These are phyloP conservation scores for Arge pagana DNA, from an alignment of 2,888 invertebrate genomes.

Conservation along the genomic window DNA sequence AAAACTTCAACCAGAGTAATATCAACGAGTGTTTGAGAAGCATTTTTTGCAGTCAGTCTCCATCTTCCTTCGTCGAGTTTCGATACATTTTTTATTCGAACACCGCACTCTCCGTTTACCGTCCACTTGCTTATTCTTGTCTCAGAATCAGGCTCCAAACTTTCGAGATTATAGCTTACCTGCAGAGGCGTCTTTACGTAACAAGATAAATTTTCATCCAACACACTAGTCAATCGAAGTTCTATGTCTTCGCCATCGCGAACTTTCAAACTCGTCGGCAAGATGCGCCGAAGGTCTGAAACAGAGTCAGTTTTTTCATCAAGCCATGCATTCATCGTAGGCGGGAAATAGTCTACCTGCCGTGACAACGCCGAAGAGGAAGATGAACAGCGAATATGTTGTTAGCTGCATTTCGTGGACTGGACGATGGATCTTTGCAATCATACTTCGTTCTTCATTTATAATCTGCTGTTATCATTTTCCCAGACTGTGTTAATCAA, in stretches of 20 bases:
- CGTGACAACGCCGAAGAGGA: too few relatives aligned
- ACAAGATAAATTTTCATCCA: conserved; percentile 21
- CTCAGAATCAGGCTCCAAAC: not conserved
- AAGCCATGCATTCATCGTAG: too few relatives aligned
- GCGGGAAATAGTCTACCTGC: too few relatives aligned
- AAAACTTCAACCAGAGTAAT: conserved; percentile 56
- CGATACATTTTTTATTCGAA: conserved; percentile 55
- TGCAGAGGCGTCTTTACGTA: conserved; percentile 24
- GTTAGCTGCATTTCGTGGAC: too few relatives aligned
- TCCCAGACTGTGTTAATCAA: too few relatives aligned
- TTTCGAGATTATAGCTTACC: conserved; percentile 19
- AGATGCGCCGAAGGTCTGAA: conserved; percentile 20
- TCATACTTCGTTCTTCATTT: too few relatives aligned
- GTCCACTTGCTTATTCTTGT: conserved; percentile 28
- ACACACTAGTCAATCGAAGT: conserved; percentile 13
- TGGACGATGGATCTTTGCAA: too few relatives aligned
- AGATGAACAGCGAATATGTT: too few relatives aligned
- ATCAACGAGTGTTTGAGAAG: conserved; percentile 51
- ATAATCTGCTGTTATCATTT: too few relatives aligned
- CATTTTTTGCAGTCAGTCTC: conserved; percentile 55
- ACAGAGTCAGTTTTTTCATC: too few relatives aligned
- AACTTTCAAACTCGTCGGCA: conserved; percentile 24
- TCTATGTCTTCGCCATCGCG: conserved; percentile 28
- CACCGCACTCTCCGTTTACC: conserved; percentile 58
- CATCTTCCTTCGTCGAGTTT: conserved; percentile 58